phyloP scores from a whole-genome alignment of 1,140 invertebrate species.

The Himalopsyche phryganea region DNA sequence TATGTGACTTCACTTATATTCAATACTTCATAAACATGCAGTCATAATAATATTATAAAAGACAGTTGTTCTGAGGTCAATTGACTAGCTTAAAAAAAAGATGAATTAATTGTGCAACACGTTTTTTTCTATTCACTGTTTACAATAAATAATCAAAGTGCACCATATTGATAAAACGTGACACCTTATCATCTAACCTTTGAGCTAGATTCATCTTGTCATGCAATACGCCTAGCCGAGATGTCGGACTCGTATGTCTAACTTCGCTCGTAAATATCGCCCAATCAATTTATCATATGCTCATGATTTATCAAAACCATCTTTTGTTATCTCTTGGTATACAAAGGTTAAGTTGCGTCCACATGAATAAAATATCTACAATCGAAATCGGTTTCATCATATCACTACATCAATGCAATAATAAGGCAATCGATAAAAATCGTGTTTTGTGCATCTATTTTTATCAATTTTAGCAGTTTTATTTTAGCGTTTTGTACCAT shows the following conservation, averaged over 20 bases:
- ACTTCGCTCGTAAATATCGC: background rate
- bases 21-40: no score
- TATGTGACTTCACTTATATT: no score
- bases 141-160: background rate
- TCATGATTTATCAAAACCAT: background rate
- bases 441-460: no score
- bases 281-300: background rate
- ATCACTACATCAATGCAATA: no score
- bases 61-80: background rate
- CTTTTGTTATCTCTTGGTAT: no score
- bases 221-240: background rate
- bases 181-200: background rate
- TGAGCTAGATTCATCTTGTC: background rate
- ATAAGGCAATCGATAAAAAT: no score
- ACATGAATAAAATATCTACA: no score
- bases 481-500: no score
- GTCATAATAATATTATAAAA: no score
- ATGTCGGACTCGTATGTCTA: background rate
- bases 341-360: no score
- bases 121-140: background rate
- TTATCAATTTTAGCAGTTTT: no score
- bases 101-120: background rate
- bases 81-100: background rate
- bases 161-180: constrained; percentile 2
- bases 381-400: no score